Percentiles rank a stretch among this genome's conserved stretches.
Conservation (phyloP, 1,140 invertebrate genomes). For the Cotesia glomerata region DNA sequence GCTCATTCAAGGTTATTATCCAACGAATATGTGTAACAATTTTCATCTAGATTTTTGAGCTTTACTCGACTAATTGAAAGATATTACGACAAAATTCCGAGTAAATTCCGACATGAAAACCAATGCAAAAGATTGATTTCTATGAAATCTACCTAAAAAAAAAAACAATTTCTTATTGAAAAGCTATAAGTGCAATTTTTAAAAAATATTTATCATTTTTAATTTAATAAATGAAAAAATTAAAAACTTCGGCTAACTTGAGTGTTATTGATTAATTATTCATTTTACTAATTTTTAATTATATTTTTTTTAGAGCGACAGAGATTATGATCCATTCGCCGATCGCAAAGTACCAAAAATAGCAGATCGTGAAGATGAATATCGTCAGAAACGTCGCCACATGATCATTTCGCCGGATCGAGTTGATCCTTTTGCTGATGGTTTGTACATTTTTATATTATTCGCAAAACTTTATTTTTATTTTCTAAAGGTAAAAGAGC, state of each 20-base stretch:
- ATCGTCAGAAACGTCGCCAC: constrained; percentile 83
- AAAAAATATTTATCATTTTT: not conserved
- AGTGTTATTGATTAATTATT: not conserved
- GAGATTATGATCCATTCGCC: constrained; percentile 96
- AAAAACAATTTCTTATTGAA: too few species aligned
- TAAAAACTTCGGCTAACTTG: too few species aligned
- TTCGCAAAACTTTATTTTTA: not conserved
- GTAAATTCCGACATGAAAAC: too few species aligned
- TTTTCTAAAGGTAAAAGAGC: not conserved
- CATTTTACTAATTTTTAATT: not conserved
- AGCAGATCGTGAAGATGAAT: constrained; percentile 96
- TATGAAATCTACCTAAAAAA: too few species aligned
- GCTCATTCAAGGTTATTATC: too few species aligned
- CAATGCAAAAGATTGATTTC: too few species aligned
- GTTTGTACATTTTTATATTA: constrained; percentile 68
- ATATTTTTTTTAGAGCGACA: constrained; percentile 73
- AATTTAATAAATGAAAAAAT: not conserved
- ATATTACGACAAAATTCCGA: too few species aligned
- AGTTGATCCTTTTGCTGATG: constrained; percentile 96
- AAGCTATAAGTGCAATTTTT: not conserved
- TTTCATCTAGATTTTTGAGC: too few species aligned
- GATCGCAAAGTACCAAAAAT: constrained; percentile 89
- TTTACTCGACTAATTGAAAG: too few species aligned
- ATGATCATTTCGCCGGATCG: constrained; percentile 96
- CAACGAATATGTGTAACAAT: too few species aligned